Percentiles rank a stretch among this genome's conserved stretches.
Evolutionary conservation across 1,140 invertebrate species (phyloP).

Genomic region (Pseudachorutes palmiensis): DNA sequence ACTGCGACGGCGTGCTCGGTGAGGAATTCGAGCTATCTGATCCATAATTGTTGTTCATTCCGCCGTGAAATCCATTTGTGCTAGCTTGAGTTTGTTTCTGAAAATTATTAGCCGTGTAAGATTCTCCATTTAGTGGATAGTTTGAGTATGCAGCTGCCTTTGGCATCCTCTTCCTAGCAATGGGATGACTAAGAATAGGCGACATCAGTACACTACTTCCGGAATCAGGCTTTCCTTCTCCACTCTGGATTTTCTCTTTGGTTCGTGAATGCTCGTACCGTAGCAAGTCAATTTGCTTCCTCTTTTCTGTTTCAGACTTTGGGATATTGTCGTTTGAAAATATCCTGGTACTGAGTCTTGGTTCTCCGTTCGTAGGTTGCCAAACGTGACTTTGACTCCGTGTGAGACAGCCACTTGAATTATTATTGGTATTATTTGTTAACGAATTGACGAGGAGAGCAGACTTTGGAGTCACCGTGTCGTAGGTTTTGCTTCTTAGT

Average conservation of each 20-base stretch:
- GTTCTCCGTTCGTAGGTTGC: constrained; percentile 18
- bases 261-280: background rate
- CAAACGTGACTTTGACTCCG: constrained; percentile 37
- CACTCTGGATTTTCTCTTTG: background rate
- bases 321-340: constrained; percentile 30
- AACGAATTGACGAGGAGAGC: background rate
- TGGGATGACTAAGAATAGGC: background rate
- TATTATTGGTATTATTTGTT: constrained; percentile 13
- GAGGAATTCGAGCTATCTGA: constrained; percentile 36
- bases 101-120: background rate
- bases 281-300: background rate
- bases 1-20: constrained; percentile 33
- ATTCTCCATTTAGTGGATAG: constrained; percentile 2
- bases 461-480: constrained; percentile 24
- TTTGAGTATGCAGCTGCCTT: background rate
- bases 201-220: background rate
- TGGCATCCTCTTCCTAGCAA: background rate
- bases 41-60: constrained; percentile 11
- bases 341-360: constrained; percentile 7
- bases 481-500: too few species aligned
- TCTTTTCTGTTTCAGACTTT: background rate
- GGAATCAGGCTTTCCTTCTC: background rate
- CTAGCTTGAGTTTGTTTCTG: too few species aligned
- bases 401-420: constrained; percentile 19
- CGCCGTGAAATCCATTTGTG: too few species aligned